Evolutionary conservation across 2,113 vertebrate genomes (phyloP), one percentile per base, ranked within the genome.

Genomic region (Jaculus jaculus): DNA sequence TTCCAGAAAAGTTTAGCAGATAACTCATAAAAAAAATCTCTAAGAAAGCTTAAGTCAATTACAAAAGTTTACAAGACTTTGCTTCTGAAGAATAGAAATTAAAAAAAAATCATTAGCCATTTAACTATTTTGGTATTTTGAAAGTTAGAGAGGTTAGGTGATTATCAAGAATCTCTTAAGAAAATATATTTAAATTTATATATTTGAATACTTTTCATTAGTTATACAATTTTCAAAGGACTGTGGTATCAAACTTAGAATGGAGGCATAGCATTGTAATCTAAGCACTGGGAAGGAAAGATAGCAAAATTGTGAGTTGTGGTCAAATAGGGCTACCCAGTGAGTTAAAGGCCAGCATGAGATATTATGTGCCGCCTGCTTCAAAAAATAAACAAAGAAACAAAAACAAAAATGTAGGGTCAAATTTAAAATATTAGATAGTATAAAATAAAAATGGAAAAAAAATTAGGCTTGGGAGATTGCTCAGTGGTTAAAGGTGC

Each of bases 11-110:
- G 78, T 94, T 93, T 39, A 95, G 82, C 39, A 89, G 82, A 90
- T 96, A 97, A 95, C 96, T 95, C 95, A 94, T 86, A 84, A 80
- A 89, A 95, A 96, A 93, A 85, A 87, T 81, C 89, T 86, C 61
- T 2, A 39, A 86, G 71, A 88, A 93, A 92, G 61, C 84, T 20
- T 88, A 83, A 78, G 13, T 30, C 37, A 89, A 21, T 82, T 51
- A 69, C 37, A 85, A 32, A 58, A 37, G 37, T 73, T 96, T 88
- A 68, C 0, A 65, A 42, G 28, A 80, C 8, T 68, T 91, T 74
- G 37, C 54, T 90, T 79, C 74, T 92, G 74, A 68, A 83, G 34
- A 75, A n/a, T 60, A 9, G 11, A 82, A 51, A 23, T 15, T 60
- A 15, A 85, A 84, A 66, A 68, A 86, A 24, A 84, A 23, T 66